Conservation (phyloP, 2,113 vertebrate genomes). For the Vulpes vulpes region DNA sequence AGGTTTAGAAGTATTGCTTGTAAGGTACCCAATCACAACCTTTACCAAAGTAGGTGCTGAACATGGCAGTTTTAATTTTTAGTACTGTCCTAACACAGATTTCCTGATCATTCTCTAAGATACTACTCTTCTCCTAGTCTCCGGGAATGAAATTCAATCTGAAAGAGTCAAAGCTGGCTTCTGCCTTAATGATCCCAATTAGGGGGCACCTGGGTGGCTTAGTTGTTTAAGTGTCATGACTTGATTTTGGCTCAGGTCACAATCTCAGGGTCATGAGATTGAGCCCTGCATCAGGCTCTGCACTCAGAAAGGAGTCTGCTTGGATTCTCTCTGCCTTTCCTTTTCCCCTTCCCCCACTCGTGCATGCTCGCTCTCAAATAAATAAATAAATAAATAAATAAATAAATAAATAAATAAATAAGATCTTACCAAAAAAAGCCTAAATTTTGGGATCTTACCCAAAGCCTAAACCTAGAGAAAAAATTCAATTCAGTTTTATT, state of each 20-base stretch:
- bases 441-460: neutral
- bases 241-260: neutral
- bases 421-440: neutral
- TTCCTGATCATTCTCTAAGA: neutral
- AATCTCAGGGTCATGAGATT: neutral
- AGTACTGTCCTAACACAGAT: neutral
- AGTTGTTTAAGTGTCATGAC: neutral
- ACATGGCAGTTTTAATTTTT: neutral
- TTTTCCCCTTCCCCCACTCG: neutral
- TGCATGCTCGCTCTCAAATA: neutral
- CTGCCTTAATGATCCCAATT: neutral
- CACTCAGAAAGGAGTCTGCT: neutral
- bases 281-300: neutral
- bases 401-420: neutral
- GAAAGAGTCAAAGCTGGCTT: neutral
- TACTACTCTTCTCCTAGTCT: neutral
- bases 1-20: neutral
- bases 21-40: neutral
- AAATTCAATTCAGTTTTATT: neutral
- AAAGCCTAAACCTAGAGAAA: neutral
- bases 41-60: neutral
- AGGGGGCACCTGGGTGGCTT: neutral
- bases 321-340: neutral
- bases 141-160: neutral
- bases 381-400: neutral